A percentile compares a stretch with the other conserved stretches of the same genome.
Evolutionary conservation across 2,113 vertebrate species (phyloP).

Genomic region (Actenoides lindsayi): DNA sequence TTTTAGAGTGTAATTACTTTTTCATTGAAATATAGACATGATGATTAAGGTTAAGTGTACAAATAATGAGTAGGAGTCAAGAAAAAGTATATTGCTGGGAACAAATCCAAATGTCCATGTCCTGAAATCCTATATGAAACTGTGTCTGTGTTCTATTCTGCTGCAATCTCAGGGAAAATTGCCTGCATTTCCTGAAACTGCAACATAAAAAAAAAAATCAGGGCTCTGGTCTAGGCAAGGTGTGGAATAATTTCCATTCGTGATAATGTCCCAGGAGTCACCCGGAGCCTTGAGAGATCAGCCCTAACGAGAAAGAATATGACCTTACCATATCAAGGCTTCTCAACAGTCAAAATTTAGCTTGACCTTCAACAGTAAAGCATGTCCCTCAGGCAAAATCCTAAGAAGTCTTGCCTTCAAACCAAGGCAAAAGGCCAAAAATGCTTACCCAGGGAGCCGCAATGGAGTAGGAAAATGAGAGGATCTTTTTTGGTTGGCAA

Average conservation of each 20-base stretch:
- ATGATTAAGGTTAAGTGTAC: background rate
- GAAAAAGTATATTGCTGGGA: background rate
- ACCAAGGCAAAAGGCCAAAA: slow-evolving; percentile 66
- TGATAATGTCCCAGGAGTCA: background rate
- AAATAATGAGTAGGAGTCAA: background rate
- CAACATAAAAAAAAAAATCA: background rate
- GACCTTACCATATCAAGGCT: slow-evolving; percentile 47
- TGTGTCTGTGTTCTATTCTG: background rate
- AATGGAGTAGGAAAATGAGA: slow-evolving; percentile 24
- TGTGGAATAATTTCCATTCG: slow-evolving; percentile 38
- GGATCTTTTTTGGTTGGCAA: slow-evolving; percentile 48
- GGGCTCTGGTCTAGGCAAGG: background rate
- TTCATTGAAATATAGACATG: background rate
- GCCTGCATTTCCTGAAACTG: background rate
- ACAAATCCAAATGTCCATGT: background rate
- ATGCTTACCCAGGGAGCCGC: slow-evolving; percentile 47
- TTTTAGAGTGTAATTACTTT: background rate
- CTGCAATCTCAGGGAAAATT: background rate
- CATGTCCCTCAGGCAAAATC: slow-evolving; percentile 51
- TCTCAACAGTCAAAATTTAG: slow-evolving; percentile 47
- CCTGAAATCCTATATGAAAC: slow-evolving; percentile 2
- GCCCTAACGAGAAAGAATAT: slow-evolving; percentile 20
- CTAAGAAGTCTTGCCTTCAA: slow-evolving; percentile 62
- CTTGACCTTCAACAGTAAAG: slow-evolving; percentile 58
- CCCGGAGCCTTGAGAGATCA: slow-evolving; percentile 22